Percentiles rank a stretch among this genome's conserved stretches.
phyloP scores from a whole-genome alignment of 2,888 invertebrate genomes.

The Biston betularia region DNA sequence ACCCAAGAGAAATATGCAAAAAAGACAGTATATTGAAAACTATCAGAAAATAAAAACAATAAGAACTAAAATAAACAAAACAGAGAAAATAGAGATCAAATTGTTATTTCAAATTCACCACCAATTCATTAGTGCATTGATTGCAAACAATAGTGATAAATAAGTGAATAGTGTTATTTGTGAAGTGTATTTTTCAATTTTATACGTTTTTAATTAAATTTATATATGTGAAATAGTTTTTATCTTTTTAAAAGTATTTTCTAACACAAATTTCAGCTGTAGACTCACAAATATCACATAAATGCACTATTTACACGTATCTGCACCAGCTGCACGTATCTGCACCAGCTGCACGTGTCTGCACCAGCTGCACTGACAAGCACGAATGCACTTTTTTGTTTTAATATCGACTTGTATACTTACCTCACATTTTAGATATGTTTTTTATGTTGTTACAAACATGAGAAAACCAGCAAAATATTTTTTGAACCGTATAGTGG shows the following conservation, averaged over 20 bases:
- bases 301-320: slow-evolving; percentile 24
- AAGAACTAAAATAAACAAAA: no score
- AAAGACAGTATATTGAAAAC: no score
- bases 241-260: slow-evolving; percentile 17
- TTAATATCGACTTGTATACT: no score
- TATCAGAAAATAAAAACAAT: no score
- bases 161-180: slow-evolving; percentile 2
- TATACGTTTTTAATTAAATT: slow-evolving; percentile 32
- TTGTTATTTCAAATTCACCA: no score
- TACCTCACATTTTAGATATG: no score
- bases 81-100: no score
- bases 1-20: neutral
- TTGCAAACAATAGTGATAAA: neutral
- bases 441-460: no score
- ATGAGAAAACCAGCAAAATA: no score
- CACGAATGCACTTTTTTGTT: slow-evolving; percentile 19
- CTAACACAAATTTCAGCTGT: neutral
- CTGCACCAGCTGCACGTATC: slow-evolving; percentile 42
- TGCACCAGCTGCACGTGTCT: slow-evolving; percentile 23
- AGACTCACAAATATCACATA: neutral
- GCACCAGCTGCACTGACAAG: slow-evolving; percentile 44
- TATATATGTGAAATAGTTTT: slow-evolving; percentile 20
- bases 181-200: slow-evolving; percentile 44
- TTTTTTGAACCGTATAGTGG: no score
- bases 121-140: no score